Evolutionary conservation across 2,888 invertebrate species (phyloP).

Genomic region (Drosophila kambysellisi): DNA sequence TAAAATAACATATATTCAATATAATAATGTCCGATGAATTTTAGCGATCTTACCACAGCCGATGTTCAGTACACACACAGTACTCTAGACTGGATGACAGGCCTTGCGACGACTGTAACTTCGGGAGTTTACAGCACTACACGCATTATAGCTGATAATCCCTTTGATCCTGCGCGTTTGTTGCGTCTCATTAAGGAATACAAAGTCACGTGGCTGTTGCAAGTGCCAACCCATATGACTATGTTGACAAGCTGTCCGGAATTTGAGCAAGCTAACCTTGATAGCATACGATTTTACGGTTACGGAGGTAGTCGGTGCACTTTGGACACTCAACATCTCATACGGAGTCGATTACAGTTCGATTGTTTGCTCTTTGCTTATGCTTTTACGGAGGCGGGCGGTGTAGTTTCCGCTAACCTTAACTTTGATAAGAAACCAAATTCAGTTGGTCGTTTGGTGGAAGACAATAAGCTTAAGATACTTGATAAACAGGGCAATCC

Average conservation of each 20-base stretch:
- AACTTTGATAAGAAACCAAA: conserved; percentile 65
- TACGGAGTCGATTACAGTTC: conserved; percentile 59
- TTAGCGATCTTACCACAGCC: background rate
- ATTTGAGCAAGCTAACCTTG: conserved; percentile 56
- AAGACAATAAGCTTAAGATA: conserved; percentile 40
- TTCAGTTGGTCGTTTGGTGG: conserved; percentile 71
- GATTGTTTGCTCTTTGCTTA: conserved; percentile 69
- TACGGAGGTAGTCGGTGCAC: conserved; percentile 72
- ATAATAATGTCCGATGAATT: background rate
- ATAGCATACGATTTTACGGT: conserved; percentile 55
- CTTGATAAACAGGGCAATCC: conserved; percentile 49
- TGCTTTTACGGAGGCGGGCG: conserved; percentile 76
- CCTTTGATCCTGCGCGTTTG: background rate
- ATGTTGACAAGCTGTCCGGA: conserved; percentile 56
- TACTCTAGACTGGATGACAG: background rate
- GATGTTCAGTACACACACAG: conserved; percentile 37
- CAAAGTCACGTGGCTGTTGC: background rate
- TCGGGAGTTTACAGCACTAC: background rate
- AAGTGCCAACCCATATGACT: conserved; percentile 53
- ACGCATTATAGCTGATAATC: background rate
- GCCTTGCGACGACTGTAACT: fast-evolving
- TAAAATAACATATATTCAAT: no score
- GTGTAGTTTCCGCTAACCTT: conserved; percentile 36
- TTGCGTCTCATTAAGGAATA: background rate
- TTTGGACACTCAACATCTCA: conserved; percentile 52